A percentile compares a stretch with the other conserved stretches of the same genome.
Evolutionary conservation across 2,113 vertebrate species (phyloP).

Genomic region (Corythoichthys intestinalis): DNA sequence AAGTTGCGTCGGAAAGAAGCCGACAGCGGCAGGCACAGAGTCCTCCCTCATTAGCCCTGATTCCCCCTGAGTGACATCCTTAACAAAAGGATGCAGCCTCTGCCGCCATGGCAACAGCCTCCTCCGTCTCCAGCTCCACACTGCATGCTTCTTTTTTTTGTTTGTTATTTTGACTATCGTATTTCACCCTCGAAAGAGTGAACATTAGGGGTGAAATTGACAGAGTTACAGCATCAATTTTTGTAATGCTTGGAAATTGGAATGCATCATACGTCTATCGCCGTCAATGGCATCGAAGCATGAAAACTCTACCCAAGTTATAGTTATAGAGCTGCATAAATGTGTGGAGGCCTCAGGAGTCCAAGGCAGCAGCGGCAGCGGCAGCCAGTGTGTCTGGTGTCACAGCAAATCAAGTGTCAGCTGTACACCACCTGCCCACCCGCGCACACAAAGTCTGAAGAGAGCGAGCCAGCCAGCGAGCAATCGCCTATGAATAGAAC

Average conservation of each 20-base stretch:
- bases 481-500: slow-evolving; percentile 64
- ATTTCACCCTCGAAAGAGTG: background rate
- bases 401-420: slow-evolving; percentile 74
- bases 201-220: background rate
- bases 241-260: too few relatives aligned
- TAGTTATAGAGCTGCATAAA: slow-evolving; percentile 7
- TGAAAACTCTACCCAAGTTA: too few relatives aligned
- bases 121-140: slow-evolving; percentile 69
- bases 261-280: too few relatives aligned
- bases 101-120: slow-evolving; percentile 74
- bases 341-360: slow-evolving; percentile 60
- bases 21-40: slow-evolving; percentile 51
- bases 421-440: slow-evolving; percentile 70
- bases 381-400: slow-evolving; percentile 74
- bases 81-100: slow-evolving; percentile 76
- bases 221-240: background rate
- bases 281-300: too few relatives aligned
- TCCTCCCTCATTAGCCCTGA: slow-evolving; percentile 75
- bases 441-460: slow-evolving; percentile 56
- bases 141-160: slow-evolving; percentile 53
- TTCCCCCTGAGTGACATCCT: slow-evolving; percentile 75
- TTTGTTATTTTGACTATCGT: slow-evolving; percentile 11
- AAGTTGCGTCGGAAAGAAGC: background rate
- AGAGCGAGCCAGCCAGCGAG: slow-evolving; percentile 14
- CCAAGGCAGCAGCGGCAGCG: slow-evolving; percentile 67